phyloP scores from a whole-genome alignment of 1,140 invertebrate species.

The Chymomyza costata region DNA sequence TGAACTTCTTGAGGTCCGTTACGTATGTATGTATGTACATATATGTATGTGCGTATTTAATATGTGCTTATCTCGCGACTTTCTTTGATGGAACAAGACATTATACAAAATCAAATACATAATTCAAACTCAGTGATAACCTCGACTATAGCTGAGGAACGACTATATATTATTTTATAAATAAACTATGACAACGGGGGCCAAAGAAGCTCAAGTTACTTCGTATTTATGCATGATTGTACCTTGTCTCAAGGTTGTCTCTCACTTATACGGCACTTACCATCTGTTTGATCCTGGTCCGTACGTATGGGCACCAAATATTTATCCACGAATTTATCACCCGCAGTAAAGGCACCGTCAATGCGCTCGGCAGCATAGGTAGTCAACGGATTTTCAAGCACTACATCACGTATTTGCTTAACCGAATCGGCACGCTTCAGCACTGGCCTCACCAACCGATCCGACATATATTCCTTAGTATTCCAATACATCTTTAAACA shows the following conservation, averaged over 20 bases:
- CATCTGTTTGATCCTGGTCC: conserved; percentile 78
- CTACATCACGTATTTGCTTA: conserved; percentile 82
- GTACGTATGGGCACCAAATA: conserved; percentile 81
- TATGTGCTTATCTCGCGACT: not conserved
- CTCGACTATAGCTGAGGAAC: too few relatives aligned
- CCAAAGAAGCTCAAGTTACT: not conserved
- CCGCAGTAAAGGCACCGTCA: conserved; percentile 83
- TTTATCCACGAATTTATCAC: conserved; percentile 87
- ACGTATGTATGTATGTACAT: not conserved
- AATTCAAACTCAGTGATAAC: conserved; percentile 5
- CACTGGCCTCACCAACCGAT: conserved; percentile 81
- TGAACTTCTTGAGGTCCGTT: conserved; percentile 36
- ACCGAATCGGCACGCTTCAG: conserved; percentile 85
- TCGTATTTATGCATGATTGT: not conserved
- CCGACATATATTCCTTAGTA: conserved; percentile 84
- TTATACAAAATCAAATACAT: too few relatives aligned
- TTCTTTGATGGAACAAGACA: too few relatives aligned
- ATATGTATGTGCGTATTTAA: too few relatives aligned
- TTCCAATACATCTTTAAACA: conserved; percentile 83
- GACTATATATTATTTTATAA: conserved; percentile 39
- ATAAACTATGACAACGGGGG: conserved; percentile 33
- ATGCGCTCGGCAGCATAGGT: conserved; percentile 82
- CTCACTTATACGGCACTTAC: conserved; percentile 70
- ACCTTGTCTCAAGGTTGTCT: conserved; percentile 15
- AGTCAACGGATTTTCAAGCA: conserved; percentile 81